Percentiles rank a stretch among this genome's conserved stretches.
Evolutionary conservation across 2,888 invertebrate genomes (phyloP).

Genomic region (Drosophila koepferae): DNA sequence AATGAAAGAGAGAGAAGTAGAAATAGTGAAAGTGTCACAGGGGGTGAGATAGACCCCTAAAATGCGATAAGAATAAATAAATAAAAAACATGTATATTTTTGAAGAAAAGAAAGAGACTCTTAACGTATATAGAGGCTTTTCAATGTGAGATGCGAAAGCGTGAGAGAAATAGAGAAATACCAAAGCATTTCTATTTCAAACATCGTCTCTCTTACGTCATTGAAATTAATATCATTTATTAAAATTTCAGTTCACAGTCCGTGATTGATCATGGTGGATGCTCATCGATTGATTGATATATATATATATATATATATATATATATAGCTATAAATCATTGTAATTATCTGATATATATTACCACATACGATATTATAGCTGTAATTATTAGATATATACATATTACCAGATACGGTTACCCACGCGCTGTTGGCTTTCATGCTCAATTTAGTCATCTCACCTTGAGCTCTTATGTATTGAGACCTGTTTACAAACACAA

Average conservation of each 20-base stretch:
- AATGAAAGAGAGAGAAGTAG: background rate
- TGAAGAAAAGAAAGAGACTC: too few species aligned
- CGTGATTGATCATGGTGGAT: background rate
- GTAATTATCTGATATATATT: background rate
- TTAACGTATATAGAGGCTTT: too few species aligned
- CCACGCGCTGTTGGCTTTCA: background rate
- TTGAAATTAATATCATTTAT: background rate
- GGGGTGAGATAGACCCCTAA: background rate
- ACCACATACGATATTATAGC: background rate
- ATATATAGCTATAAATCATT: background rate
- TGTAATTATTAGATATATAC: background rate
- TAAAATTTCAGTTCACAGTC: background rate
- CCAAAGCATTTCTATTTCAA: too few species aligned
- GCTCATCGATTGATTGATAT: background rate
- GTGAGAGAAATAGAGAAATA: too few species aligned
- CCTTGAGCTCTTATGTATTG: conserved; percentile 23
- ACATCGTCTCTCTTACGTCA: background rate
- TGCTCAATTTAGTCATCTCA: conserved; percentile 33
- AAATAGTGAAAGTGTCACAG: too few species aligned
- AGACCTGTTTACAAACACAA: conserved; percentile 25
- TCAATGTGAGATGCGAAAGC: too few species aligned
- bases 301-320: background rate
- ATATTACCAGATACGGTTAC: conserved; percentile 1
- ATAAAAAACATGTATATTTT: too few species aligned
- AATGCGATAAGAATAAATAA: too few species aligned